Conservation (phyloP, 2,888 invertebrate species). For the Monochamus alternatus region DNA sequence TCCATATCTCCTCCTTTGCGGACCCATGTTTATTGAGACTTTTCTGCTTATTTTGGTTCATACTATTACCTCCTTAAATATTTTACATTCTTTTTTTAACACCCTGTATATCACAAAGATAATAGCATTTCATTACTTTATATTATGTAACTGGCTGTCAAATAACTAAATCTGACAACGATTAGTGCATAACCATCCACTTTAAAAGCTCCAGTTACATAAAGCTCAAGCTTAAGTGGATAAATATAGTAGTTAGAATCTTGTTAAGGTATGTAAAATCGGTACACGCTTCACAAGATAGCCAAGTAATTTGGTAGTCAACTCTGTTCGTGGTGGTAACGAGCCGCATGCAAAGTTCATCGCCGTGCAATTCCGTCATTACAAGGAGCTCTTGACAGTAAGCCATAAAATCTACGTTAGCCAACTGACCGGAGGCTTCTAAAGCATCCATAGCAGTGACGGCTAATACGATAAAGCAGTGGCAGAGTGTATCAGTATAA, state of each 20-base stretch:
- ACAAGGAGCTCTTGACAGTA: slow-evolving; percentile 13
- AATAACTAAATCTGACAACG: too few relatives aligned
- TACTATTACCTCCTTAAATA: too few relatives aligned
- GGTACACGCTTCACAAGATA: not conserved
- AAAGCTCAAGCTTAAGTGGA: not conserved
- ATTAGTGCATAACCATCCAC: too few relatives aligned
- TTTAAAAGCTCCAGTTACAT: not conserved
- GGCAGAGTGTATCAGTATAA: too few relatives aligned
- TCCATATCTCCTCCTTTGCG: too few relatives aligned
- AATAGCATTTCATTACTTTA: too few relatives aligned
- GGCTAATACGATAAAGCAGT: too few relatives aligned
- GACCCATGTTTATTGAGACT: too few relatives aligned
- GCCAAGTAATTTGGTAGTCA: slow-evolving; percentile 4
- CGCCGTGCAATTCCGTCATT: not conserved
- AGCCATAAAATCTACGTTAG: not conserved
- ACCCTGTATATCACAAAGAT: too few relatives aligned
- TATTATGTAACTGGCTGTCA: too few relatives aligned
- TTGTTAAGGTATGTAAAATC: not conserved
- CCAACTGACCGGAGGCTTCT: not conserved
- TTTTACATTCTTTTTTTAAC: too few relatives aligned
- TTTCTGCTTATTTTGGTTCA: too few relatives aligned
- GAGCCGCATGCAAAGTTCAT: slow-evolving; percentile 3
- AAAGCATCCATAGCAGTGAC: not conserved
- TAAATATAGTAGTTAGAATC: not conserved
- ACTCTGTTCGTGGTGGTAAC: not conserved